Evolutionary conservation across 2,888 invertebrate species (phyloP).

Genomic region (Agapetus fuscipes): DNA sequence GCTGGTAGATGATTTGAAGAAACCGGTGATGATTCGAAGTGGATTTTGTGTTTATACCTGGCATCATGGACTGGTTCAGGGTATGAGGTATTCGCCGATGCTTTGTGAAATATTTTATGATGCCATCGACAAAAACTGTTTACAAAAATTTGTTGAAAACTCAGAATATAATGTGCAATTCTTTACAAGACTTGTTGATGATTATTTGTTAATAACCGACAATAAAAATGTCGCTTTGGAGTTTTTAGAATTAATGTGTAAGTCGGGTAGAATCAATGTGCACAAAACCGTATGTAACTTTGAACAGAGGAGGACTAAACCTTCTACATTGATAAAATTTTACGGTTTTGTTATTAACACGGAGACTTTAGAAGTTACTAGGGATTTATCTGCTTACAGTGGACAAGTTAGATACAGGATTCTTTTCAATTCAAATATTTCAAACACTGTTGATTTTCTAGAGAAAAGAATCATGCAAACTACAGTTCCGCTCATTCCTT

Average conservation of each 20-base stretch:
- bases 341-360: constrained; percentile 38
- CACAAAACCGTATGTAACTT: constrained; percentile 39
- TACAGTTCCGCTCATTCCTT: constrained; percentile 36
- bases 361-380: constrained; percentile 31
- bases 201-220: constrained; percentile 40
- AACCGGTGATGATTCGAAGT: constrained; percentile 34
- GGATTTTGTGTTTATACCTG: constrained; percentile 41
- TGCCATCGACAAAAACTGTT: constrained; percentile 30
- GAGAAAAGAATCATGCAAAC: constrained; percentile 38
- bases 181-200: constrained; percentile 39
- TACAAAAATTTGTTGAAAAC: constrained; percentile 9
- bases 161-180: constrained; percentile 27
- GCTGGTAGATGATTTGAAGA: constrained; percentile 31
- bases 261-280: constrained; percentile 38
- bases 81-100: constrained; percentile 42
- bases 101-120: constrained; percentile 40
- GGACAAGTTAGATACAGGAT: constrained; percentile 44
- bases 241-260: constrained; percentile 33
- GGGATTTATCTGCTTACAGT: constrained; percentile 33
- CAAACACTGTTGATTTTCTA: constrained; percentile 32
- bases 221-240: constrained; percentile 31
- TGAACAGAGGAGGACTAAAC: too few relatives aligned
- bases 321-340: too few relatives aligned
- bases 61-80: constrained; percentile 40
- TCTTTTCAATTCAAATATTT: constrained; percentile 31